Conservation (phyloP, 1,140 invertebrate genomes). For the Planococcus citri region DNA sequence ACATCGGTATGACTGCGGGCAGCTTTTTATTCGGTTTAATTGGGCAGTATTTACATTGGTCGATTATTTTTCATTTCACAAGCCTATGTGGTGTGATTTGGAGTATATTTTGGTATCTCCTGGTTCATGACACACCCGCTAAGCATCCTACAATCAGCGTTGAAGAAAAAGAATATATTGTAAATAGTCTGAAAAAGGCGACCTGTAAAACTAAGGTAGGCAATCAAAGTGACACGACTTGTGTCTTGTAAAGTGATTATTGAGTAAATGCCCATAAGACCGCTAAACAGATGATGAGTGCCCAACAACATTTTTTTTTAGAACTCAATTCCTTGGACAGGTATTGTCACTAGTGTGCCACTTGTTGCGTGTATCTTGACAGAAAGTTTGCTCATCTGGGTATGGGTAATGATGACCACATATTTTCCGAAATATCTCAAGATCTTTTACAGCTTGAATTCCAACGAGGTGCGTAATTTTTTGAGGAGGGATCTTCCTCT, state of each 20-base stretch:
- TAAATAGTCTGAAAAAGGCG: background rate
- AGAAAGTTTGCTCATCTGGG: background rate
- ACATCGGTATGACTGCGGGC: conserved; percentile 53
- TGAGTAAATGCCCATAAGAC: too few relatives aligned
- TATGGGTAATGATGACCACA: too few relatives aligned
- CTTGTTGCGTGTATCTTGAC: background rate
- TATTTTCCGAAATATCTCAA: too few relatives aligned
- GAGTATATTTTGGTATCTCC: conserved; percentile 60
- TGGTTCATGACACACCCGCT: conserved; percentile 61
- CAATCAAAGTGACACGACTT: too few relatives aligned
- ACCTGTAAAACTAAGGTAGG: background rate
- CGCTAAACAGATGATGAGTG: too few relatives aligned
- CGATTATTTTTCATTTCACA: conserved; percentile 57
- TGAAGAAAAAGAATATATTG: conserved; percentile 39
- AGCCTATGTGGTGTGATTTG: conserved; percentile 55
- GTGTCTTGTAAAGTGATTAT: too few relatives aligned
- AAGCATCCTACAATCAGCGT: conserved; percentile 62
- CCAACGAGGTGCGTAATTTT: background rate
- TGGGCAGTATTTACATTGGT: conserved; percentile 53
- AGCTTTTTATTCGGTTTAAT: conserved; percentile 54
- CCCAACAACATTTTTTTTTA: background rate
- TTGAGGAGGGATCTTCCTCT: too few relatives aligned
- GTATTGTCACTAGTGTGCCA: background rate
- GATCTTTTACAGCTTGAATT: background rate
- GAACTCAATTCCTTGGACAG: background rate